Percentiles rank a stretch among this genome's conserved stretches.
Evolutionary conservation across 92 coral and sea anemone species (phyloP).

Genomic region (Isaurus tuberculatus): DNA sequence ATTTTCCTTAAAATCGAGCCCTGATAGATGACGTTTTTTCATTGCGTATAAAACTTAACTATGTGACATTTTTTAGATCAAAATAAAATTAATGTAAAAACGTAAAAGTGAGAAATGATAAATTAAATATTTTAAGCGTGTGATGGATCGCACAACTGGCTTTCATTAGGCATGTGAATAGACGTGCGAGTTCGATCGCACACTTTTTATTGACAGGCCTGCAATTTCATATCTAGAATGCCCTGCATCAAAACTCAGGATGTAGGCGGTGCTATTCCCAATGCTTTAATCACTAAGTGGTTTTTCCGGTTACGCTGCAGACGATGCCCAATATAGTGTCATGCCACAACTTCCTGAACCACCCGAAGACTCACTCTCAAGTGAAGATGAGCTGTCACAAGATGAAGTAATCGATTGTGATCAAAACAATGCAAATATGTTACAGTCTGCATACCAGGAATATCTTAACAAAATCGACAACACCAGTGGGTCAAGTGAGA

Average conservation of each 20-base stretch:
- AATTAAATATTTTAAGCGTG: too few relatives aligned
- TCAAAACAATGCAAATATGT: slow-evolving; percentile 60
- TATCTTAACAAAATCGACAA: slow-evolving; percentile 67
- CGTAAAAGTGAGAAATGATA: too few relatives aligned
- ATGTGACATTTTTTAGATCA: too few relatives aligned
- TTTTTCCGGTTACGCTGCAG: neutral
- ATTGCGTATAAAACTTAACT: too few relatives aligned
- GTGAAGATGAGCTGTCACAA: slow-evolving; percentile 65
- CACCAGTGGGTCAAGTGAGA: slow-evolving; percentile 17
- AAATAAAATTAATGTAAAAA: too few relatives aligned
- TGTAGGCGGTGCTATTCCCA: neutral
- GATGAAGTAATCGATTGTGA: slow-evolving; percentile 81
- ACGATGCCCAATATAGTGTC: slow-evolving; percentile 11
- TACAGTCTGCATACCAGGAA: slow-evolving; percentile 77
- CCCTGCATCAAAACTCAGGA: neutral
- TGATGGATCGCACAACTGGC: too few relatives aligned
- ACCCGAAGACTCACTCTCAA: neutral
- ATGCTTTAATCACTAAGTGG: neutral
- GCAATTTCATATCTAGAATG: too few relatives aligned
- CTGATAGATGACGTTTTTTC: too few relatives aligned
- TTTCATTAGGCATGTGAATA: too few relatives aligned
- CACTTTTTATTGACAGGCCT: too few relatives aligned
- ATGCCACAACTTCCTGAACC: slow-evolving; percentile 30
- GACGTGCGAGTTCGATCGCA: too few relatives aligned
- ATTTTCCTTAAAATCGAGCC: too few relatives aligned